Evolutionary conservation across 2,113 vertebrate genomes (phyloP), one percentile per base, ranked within the genome.

Genomic region (Neogobius melanostomus): DNA sequence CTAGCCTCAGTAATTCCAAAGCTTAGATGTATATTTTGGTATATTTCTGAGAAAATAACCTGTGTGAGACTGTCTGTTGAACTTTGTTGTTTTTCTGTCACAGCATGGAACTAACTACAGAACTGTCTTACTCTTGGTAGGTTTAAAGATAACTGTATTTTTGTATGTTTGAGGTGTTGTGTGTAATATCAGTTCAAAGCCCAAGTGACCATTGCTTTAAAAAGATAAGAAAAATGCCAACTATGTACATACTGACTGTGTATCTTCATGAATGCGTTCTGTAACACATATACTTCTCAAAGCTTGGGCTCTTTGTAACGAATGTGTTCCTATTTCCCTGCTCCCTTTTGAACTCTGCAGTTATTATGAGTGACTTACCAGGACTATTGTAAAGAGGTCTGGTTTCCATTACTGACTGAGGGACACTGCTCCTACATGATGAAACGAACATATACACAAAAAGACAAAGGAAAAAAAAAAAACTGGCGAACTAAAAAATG

Each of bases 1-100:
- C 95, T 96, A 95, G 97, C 97, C 98, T 99, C 96, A 98, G 95
- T 95, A 96, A 98, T 97, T 98, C 97, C 97, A 99, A 99, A 99
- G 98, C 96, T 97, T 99, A 99, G 95, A 99, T 99, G 97, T 98
- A 99, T 99, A 99, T 99, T 99, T 99, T 99, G 97, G 94, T 99
- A 99, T 98, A 98, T 98, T 98, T 98, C 98, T 96, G 96, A 96
- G 95, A 99, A 88, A 85, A 89, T 59, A 59, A 82, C 75, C 53
- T 77, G 66, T 53, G 78, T 83, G 73, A 76, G 85, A 88, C 81
- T 69, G 64, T 93, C 88, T 94, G 94, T 96, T 91, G 89, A 95
- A 94, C 93, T 94, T 93, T 93, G 93, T 94, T 95, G 95, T 98
- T 86, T 92, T 95, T 94, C 94, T 96, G 95, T 97, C 96, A 95